Evolutionary conservation across 2,113 vertebrate genomes (phyloP).

Genomic region (Cavia aperea): DNA sequence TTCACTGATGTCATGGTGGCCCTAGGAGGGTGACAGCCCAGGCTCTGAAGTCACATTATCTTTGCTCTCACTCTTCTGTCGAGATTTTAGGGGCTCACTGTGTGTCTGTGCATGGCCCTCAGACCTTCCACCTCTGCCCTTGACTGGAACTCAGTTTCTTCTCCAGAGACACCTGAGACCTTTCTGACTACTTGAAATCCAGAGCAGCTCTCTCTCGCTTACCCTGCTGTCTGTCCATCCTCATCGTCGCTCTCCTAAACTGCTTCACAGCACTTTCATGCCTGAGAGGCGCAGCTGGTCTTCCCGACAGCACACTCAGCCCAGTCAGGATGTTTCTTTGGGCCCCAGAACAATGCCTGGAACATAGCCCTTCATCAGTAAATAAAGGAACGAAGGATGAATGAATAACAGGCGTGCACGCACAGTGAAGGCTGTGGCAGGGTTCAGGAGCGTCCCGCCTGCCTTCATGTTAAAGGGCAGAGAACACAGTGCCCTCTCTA

Average conservation of each 20-base stretch:
- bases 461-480: not conserved
- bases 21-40: not conserved
- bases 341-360: not conserved
- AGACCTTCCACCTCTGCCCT: not conserved
- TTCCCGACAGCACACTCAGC: not conserved
- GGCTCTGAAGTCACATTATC: not conserved
- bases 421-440: fast-evolving
- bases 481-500: not conserved
- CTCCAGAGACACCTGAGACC: not conserved
- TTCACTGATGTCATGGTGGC: fast-evolving
- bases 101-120: not conserved
- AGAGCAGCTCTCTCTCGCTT: not conserved
- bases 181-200: not conserved
- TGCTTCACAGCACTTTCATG: not conserved
- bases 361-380: not conserved
- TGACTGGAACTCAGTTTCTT: not conserved
- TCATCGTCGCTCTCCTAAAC: not conserved
- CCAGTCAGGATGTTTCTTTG: not conserved
- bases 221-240: fast-evolving
- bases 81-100: not conserved
- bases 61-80: not conserved
- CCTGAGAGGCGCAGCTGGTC: fast-evolving
- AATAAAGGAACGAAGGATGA: not conserved
- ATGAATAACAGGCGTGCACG: not conserved
- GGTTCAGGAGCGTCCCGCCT: not conserved